Evolutionary conservation across 64 coral and sea anemone genomes (phyloP), one percentile per base, ranked within the genome.

Genomic region (Porites australiensis): DNA sequence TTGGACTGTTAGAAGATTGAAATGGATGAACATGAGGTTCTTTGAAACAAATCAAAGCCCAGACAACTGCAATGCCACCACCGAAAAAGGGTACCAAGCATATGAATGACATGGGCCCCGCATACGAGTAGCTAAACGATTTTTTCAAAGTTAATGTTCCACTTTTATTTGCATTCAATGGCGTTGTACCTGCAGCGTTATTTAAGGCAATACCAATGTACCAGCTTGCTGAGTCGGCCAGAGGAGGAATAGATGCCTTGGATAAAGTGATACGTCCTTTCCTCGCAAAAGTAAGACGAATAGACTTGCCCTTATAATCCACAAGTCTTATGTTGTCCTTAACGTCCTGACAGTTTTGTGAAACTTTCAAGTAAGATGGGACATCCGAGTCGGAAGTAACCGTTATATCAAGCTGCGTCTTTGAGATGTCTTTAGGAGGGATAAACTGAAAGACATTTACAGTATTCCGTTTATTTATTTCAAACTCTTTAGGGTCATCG

Each of bases 301-400:
- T 37, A 2, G 82, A 92, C 19, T 82, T 70, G 12, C 57, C 21
- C 2, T 27, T 19, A 2, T 22, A 57, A 60, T 92, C 61, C 47
- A 76, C 73, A 6, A 18, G 1, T 5, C 64, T 53, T 10, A 87
- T 58, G 6, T 75, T 75, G 3, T 77, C 60, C 21, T 86, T 74
- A 44, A 92, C 82, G n/a, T 87, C 82, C 8, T 64, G 18, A 43
- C 90, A 92, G 23, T 64, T 19, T 64, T 77, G 81, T 8, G 90
- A 92, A 13, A 92, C 90, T 52, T 87, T 92, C 47, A 92, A 64
- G 55, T 92, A 92, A 5, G 90, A 82, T 66, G 83, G 50, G 7
- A 78, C 52, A 20, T 50, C 44, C 13, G 59, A 59, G 12, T 45
- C 43, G 21, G 90, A 92, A 9, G 48, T 87, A 23, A 87, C 90